Evolutionary conservation across 2,113 vertebrate species (phyloP).

Genomic region (Orcinus orca): DNA sequence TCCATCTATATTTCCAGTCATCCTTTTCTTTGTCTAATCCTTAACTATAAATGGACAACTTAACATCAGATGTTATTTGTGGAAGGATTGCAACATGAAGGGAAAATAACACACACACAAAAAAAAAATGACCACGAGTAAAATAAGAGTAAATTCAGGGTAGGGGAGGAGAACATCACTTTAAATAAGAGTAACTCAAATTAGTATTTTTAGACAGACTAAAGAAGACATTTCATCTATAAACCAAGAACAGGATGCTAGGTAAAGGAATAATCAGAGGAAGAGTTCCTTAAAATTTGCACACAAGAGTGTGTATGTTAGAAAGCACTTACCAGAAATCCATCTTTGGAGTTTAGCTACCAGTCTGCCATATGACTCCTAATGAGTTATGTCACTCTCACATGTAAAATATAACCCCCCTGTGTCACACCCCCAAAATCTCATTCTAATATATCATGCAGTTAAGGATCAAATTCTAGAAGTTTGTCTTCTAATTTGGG

Average conservation of each 20-base stretch:
- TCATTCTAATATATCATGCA: background rate
- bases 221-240: background rate
- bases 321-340: background rate
- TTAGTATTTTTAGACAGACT: too few relatives aligned
- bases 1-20: background rate
- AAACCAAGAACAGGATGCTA: background rate
- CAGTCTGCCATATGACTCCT: background rate
- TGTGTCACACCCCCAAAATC: background rate
- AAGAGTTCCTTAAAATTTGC: background rate
- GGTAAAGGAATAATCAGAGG: background rate
- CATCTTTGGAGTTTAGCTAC: background rate
- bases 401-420: background rate
- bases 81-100: background rate
- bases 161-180: background rate
- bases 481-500: background rate
- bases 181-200: background rate
- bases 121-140: background rate
- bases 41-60: background rate
- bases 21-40: background rate
- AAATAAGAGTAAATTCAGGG: background rate
- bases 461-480: too few relatives aligned
- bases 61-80: background rate
- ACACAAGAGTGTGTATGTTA: background rate
- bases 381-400: background rate
- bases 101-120: background rate